These are phyloP conservation scores for Trogon melanurus DNA, from an alignment of 2,113 vertebrate species.

Conservation along the genomic window DNA sequence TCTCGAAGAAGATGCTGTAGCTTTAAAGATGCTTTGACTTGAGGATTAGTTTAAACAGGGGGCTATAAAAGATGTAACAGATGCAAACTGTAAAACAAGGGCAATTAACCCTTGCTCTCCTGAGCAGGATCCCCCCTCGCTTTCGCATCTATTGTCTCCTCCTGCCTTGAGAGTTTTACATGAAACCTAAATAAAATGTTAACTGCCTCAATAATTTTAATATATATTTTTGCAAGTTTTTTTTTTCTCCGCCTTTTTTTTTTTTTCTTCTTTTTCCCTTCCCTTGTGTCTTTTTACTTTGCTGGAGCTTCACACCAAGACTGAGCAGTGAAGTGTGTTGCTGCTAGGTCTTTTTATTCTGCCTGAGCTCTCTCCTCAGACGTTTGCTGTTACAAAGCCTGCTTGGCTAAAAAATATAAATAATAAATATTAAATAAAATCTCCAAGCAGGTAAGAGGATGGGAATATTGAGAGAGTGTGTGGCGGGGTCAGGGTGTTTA, in stretches of 20 bases:
- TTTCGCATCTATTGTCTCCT: slow-evolving; percentile 76
- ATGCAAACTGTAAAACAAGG: slow-evolving; percentile 87
- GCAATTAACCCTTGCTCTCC: slow-evolving; percentile 83
- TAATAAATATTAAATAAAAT: background rate
- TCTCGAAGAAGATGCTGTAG: slow-evolving; percentile 71
- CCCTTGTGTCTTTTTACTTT: slow-evolving; percentile 66
- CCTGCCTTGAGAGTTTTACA: slow-evolving; percentile 54
- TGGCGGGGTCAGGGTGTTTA: slow-evolving; percentile 35
- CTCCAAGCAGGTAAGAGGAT: slow-evolving; percentile 59
- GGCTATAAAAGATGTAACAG: slow-evolving; percentile 87
- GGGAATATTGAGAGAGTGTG: slow-evolving; percentile 54
- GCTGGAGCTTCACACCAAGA: slow-evolving; percentile 50
- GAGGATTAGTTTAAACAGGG: slow-evolving; percentile 83
- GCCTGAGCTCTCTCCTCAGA: slow-evolving; percentile 12
- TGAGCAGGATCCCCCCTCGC: slow-evolving; percentile 55
- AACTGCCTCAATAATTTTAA: slow-evolving; percentile 44
- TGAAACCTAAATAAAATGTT: slow-evolving; percentile 66
- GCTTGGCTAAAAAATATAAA: slow-evolving; percentile 22
- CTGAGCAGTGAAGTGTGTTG: slow-evolving; percentile 58
- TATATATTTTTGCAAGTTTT: background rate
- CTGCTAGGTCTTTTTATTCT: slow-evolving; percentile 50
- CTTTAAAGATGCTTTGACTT: slow-evolving; percentile 75
- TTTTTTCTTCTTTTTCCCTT: background rate
- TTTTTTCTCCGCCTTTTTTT: background rate
- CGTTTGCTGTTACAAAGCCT: slow-evolving; percentile 37